Evolutionary conservation across 1,140 invertebrate species (phyloP).

Genomic region (Drosophila seguyi): DNA sequence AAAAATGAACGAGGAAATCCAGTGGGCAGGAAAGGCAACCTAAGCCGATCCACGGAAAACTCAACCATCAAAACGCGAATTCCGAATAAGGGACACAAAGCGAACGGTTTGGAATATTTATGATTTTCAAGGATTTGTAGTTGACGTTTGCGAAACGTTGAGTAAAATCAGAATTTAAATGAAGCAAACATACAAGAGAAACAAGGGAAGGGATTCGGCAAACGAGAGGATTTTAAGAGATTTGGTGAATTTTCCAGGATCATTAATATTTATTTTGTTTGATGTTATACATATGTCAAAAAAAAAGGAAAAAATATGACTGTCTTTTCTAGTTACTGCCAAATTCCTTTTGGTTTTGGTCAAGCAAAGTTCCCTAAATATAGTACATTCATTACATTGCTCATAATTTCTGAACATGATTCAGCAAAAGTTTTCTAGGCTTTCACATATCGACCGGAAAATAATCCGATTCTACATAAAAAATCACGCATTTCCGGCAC

Average conservation of each 20-base stretch:
- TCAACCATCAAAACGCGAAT: conserved; percentile 56
- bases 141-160: conserved; percentile 53
- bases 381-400: conserved; percentile 1
- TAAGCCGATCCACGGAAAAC: conserved; percentile 55
- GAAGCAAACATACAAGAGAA: conserved; percentile 25
- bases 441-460: conserved; percentile 29
- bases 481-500: conserved; percentile 83
- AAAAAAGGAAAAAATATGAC: neutral
- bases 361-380: neutral
- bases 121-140: conserved; percentile 75
- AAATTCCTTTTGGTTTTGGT: conserved; percentile 1
- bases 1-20: conserved; percentile 43
- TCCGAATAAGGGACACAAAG: conserved; percentile 36
- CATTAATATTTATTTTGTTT: conserved; percentile 71
- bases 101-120: conserved; percentile 67
- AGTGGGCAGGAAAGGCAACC: conserved; percentile 44
- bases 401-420: conserved; percentile 2
- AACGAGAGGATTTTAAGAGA: conserved; percentile 36
- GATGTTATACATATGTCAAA: no score
- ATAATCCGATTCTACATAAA: conserved; percentile 25
- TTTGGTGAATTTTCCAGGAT: conserved; percentile 35
- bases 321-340: neutral
- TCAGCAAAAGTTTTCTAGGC: neutral
- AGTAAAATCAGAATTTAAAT: conserved; percentile 31
- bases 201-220: conserved; percentile 4